phyloP scores from a whole-genome alignment of 2,797 vertebrate species.

The Pipistrellus kuhlii region DNA sequence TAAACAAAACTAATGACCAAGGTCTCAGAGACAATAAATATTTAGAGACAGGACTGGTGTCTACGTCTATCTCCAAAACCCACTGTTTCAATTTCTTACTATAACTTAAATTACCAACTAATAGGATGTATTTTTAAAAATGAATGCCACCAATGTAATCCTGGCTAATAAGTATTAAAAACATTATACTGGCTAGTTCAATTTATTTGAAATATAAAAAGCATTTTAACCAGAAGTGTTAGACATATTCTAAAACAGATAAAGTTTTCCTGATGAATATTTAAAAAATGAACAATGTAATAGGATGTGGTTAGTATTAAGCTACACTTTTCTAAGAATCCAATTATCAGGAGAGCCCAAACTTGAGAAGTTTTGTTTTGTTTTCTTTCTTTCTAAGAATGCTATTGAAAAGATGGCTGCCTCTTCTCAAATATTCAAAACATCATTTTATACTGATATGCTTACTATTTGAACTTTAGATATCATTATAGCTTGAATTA shows the following conservation, averaged over 20 bases:
- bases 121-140: background rate
- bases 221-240: conserved; percentile 28
- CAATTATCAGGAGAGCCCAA: background rate
- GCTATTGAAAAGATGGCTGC: background rate
- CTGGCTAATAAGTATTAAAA: background rate
- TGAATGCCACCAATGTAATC: background rate
- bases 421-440: background rate
- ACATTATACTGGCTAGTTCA: background rate
- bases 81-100: background rate
- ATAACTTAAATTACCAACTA: background rate
- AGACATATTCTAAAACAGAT: background rate
- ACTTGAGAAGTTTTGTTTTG: background rate
- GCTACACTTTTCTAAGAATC: conserved; percentile 8
- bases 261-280: conserved; percentile 27
- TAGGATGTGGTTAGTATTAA: background rate
- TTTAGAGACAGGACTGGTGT: background rate
- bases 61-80: background rate
- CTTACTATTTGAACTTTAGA: conserved; percentile 23
- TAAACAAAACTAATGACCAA: background rate
- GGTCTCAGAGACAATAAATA: background rate
- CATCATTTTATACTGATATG: background rate
- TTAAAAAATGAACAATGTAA: background rate
- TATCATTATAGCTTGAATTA: background rate
- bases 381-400: background rate
- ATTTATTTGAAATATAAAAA: conserved; percentile 49